phyloP scores from a whole-genome alignment of 2,888 invertebrate genomes.

The Kryphioiulus occultus region DNA sequence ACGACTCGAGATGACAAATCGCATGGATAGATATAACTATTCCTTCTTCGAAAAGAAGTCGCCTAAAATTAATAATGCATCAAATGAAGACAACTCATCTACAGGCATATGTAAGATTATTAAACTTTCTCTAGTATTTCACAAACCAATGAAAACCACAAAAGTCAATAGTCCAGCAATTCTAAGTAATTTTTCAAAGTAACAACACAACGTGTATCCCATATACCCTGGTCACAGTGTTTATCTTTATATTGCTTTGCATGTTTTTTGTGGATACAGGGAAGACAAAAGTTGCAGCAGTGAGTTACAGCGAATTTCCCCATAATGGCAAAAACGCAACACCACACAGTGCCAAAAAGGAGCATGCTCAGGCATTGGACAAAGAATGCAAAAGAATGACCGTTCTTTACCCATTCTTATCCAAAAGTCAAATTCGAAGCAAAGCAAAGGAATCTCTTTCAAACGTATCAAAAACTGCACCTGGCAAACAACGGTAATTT shows the following conservation, averaged over 20 bases:
- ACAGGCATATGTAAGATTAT: background rate
- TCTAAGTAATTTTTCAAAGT: too few relatives aligned
- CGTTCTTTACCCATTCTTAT: slow-evolving; percentile 41
- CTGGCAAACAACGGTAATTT: too few relatives aligned
- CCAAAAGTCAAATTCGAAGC: background rate
- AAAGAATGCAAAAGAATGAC: background rate
- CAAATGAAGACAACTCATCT: slow-evolving; percentile 4
- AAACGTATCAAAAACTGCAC: background rate
- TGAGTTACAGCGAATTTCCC: background rate
- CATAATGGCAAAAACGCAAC: background rate
- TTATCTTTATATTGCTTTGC: too few relatives aligned
- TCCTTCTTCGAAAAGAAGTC: background rate
- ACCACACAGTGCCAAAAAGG: background rate
- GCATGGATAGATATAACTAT: background rate
- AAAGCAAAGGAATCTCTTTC: slow-evolving; percentile 27
- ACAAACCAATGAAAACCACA: too few relatives aligned
- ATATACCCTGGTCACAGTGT: too few relatives aligned
- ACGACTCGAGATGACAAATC: background rate
- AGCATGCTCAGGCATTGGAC: background rate
- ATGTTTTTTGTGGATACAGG: too few relatives aligned
- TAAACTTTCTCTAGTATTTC: too few relatives aligned
- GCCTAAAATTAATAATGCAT: background rate
- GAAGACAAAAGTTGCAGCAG: background rate
- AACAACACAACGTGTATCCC: too few relatives aligned
- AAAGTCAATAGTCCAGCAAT: too few relatives aligned